Percentiles rank a stretch among this genome's conserved stretches.
Conservation (phyloP, 1,140 invertebrate genomes). For the Olivierus martensii region DNA sequence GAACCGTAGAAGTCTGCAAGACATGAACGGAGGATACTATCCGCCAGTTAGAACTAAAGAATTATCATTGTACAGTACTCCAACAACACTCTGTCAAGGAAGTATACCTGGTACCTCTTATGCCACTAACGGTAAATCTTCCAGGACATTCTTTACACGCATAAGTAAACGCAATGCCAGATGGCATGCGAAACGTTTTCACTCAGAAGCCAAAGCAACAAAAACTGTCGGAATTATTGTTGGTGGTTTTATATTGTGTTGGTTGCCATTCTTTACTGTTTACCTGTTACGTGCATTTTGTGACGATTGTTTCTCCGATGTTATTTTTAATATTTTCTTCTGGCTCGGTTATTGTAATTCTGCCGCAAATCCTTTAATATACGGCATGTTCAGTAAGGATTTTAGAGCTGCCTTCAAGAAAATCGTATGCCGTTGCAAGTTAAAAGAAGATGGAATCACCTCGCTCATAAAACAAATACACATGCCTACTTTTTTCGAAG, state of each 20-base stretch:
- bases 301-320: slow-evolving; percentile 52
- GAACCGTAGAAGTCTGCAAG: not conserved
- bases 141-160: slow-evolving; percentile 24
- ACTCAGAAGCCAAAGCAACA: slow-evolving; percentile 85
- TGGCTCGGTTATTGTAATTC: slow-evolving; percentile 97
- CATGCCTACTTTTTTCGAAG: slow-evolving; percentile 23
- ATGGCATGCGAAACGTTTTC: slow-evolving; percentile 66
- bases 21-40: not conserved
- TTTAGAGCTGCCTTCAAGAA: slow-evolving; percentile 83
- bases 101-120: not conserved
- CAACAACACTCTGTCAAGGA: not conserved
- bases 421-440: slow-evolving; percentile 62
- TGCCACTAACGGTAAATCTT: not conserved
- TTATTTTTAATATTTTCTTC: slow-evolving; percentile 80
- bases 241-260: slow-evolving; percentile 83
- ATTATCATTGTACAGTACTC: not conserved
- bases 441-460: slow-evolving; percentile 24
- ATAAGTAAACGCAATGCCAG: slow-evolving; percentile 67
- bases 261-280: slow-evolving; percentile 89
- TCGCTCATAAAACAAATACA: slow-evolving; percentile 24
- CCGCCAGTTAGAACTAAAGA: not conserved
- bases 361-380: slow-evolving; percentile 77
- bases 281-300: slow-evolving; percentile 76
- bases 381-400: slow-evolving; percentile 81
- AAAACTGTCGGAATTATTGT: slow-evolving; percentile 90